A percentile compares a stretch with the other conserved stretches of the same genome.
Conservation (phyloP, 1,140 invertebrate species). For the Calliopsis andreniformis region DNA sequence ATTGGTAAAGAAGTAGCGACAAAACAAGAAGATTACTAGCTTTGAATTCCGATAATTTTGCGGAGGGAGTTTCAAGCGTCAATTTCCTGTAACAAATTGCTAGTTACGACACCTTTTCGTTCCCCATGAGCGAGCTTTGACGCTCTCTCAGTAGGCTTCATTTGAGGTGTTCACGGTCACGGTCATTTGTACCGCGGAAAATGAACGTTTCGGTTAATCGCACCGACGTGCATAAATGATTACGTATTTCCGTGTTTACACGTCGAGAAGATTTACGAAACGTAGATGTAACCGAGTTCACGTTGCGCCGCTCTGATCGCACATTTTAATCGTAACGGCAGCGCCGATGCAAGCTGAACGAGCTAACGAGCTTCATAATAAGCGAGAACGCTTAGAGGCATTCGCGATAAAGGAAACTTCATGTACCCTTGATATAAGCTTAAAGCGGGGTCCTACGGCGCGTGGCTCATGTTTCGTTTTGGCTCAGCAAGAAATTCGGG, state of each 20-base stretch:
- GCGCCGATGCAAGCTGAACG: constrained; percentile 36
- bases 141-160: background rate
- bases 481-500: too few species aligned
- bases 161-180: background rate
- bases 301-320: constrained; percentile 2
- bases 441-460: too few species aligned
- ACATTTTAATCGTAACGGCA: constrained; percentile 54
- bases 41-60: background rate
- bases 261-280: constrained; percentile 6
- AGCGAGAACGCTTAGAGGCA: background rate
- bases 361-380: background rate
- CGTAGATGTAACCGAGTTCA: constrained; percentile 25
- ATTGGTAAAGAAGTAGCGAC: background rate
- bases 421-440: background rate
- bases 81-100: constrained; percentile 33
- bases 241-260: constrained; percentile 35
- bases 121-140: background rate
- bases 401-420: background rate
- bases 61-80: background rate
- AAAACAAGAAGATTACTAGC: constrained; percentile 4
- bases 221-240: background rate
- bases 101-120: background rate
- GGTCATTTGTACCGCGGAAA: background rate
- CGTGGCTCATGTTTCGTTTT: too few species aligned
- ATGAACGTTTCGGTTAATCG: background rate